Conservation (phyloP, 2,888 invertebrate genomes). For the Amorpha juglandis region DNA sequence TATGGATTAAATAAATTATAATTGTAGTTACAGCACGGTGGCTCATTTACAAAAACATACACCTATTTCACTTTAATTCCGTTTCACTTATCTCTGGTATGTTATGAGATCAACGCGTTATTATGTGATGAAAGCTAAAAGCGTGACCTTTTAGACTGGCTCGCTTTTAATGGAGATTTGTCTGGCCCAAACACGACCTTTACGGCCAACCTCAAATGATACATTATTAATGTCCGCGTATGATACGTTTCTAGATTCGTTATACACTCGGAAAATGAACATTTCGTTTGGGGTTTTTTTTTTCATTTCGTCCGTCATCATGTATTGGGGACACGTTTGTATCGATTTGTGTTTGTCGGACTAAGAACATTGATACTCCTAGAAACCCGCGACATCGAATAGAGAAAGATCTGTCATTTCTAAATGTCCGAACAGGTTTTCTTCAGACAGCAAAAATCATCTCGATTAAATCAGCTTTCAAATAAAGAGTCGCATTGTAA, state of each 20-base stretch:
- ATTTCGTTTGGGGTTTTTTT: neutral
- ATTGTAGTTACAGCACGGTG: too few relatives aligned
- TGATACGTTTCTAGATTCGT: slow-evolving; percentile 37
- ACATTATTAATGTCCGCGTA: slow-evolving; percentile 65
- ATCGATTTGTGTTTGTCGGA: too few relatives aligned
- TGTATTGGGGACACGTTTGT: too few relatives aligned
- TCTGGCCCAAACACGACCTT: slow-evolving; percentile 65
- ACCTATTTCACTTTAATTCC: neutral
- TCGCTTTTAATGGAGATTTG: slow-evolving; percentile 61
- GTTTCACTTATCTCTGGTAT: neutral
- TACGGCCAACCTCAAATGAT: slow-evolving; percentile 59
- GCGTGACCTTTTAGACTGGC: slow-evolving; percentile 61
- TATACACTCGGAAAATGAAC: slow-evolving; percentile 28
- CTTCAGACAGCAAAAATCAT: too few relatives aligned
- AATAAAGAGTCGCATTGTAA: too few relatives aligned
- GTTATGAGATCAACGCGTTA: slow-evolving; percentile 42
- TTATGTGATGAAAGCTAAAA: slow-evolving; percentile 60
- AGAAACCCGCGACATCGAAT: too few relatives aligned
- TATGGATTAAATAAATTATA: too few relatives aligned
- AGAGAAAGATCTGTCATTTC: too few relatives aligned
- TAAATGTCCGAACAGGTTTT: too few relatives aligned
- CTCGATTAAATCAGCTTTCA: too few relatives aligned
- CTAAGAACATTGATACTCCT: too few relatives aligned
- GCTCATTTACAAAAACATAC: too few relatives aligned
- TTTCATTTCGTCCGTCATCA: neutral